A percentile compares a stretch with the other conserved stretches of the same genome.
These are phyloP conservation scores for Zaprionus capensis DNA, from an alignment of 1,140 invertebrate genomes.

Conservation along the genomic window DNA sequence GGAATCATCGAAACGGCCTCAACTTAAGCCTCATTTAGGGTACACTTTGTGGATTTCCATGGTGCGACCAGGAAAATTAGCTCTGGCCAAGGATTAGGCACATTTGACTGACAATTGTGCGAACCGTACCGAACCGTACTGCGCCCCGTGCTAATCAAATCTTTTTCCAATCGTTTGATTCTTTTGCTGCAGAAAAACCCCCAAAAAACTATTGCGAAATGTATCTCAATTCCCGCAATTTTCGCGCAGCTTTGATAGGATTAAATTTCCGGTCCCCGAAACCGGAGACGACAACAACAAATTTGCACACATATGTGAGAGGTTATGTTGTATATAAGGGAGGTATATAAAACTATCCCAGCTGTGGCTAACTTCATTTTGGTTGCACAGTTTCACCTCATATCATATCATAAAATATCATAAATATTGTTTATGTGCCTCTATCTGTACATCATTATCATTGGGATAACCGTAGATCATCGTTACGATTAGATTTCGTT, in stretches of 20 bases:
- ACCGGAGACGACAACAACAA: slow-evolving; percentile 47
- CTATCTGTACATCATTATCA: slow-evolving; percentile 1
- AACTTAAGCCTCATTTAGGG: slow-evolving; percentile 84
- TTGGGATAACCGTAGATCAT: slow-evolving; percentile 1
- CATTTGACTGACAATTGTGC: slow-evolving; percentile 83
- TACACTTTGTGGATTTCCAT: slow-evolving; percentile 82
- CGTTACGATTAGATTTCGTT: neutral
- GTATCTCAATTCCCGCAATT: slow-evolving; percentile 45
- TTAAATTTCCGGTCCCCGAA: slow-evolving; percentile 70
- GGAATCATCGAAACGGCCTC: slow-evolving; percentile 79
- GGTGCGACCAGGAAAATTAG: slow-evolving; percentile 65
- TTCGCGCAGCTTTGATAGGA: slow-evolving; percentile 70
- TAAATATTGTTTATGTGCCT: neutral
- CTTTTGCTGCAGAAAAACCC: slow-evolving; percentile 42
- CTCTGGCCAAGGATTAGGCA: slow-evolving; percentile 76
- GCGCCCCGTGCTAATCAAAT: slow-evolving; percentile 73
- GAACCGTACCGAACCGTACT: slow-evolving; percentile 5
- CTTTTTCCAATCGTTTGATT: slow-evolving; percentile 83
- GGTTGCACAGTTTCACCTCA: neutral
- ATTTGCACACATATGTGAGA: slow-evolving; percentile 71
- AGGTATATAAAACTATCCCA: neutral
- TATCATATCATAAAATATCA: neutral
- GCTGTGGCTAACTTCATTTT: neutral
- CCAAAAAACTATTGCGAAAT: slow-evolving; percentile 43
- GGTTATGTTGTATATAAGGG: slow-evolving; percentile 49